Evolutionary conservation across 2,888 invertebrate species (phyloP).

Genomic region (Diploptera punctata): DNA sequence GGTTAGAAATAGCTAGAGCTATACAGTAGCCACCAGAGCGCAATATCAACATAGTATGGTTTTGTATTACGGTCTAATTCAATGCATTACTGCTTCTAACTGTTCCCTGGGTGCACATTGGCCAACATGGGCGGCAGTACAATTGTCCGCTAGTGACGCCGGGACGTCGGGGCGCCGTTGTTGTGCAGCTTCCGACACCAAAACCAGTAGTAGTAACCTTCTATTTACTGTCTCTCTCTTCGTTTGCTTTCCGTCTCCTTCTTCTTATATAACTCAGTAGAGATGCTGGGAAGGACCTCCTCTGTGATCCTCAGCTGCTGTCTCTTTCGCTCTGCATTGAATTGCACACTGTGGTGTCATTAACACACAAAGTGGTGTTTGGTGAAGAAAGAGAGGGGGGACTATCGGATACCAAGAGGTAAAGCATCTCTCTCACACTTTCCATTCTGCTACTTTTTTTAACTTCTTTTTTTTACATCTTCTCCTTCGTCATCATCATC

Average conservation of each 20-base stretch:
- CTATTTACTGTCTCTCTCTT: neutral
- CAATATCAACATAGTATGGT: conserved; percentile 40
- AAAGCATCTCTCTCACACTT: neutral
- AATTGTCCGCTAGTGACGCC: conserved; percentile 38
- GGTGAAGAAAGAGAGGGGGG: conserved; percentile 25
- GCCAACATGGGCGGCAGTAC: conserved; percentile 51
- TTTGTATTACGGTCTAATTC: conserved; percentile 64
- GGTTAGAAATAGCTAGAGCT: conserved; percentile 9
- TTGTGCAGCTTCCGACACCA: neutral
- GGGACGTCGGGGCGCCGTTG: conserved; percentile 38
- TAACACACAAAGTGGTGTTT: conserved; percentile 42
- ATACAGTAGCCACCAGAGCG: conserved; percentile 33
- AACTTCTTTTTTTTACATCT: neutral
- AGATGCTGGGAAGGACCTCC: conserved; percentile 30
- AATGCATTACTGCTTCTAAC: conserved; percentile 63
- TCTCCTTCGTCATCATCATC: neutral
- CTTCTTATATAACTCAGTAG: conserved; percentile 32
- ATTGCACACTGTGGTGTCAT: conserved; percentile 43
- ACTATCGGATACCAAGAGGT: conserved; percentile 5
- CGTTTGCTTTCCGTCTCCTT: neutral
- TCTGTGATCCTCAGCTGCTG: conserved; percentile 26
- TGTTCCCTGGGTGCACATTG: conserved; percentile 56
- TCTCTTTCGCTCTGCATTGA: conserved; percentile 26
- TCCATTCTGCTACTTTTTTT: conserved; percentile 4
- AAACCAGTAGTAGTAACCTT: conserved; percentile 1